These are phyloP conservation scores for Norana najaformis DNA, from an alignment of 2,888 invertebrate genomes.

Conservation along the genomic window DNA sequence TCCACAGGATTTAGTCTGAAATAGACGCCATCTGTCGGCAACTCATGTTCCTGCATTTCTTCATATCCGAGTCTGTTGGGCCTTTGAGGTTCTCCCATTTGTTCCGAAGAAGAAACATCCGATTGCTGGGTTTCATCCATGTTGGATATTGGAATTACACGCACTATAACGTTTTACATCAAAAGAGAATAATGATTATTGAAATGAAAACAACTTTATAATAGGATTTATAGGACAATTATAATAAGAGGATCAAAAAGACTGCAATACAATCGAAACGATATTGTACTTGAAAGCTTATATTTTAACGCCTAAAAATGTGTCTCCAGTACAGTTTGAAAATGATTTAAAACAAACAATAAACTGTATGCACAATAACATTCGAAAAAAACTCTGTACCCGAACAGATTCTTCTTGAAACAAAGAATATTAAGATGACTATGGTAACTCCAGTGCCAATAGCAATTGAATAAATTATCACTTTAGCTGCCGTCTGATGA, in stretches of 20 bases:
- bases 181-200: no score
- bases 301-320: not conserved
- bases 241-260: not conserved
- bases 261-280: not conserved
- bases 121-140: not conserved
- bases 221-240: no score
- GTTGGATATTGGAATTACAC: not conserved
- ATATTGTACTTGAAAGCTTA: no score
- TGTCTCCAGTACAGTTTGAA: not conserved
- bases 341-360: not conserved
- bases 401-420: not conserved
- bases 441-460: not conserved
- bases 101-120: not conserved
- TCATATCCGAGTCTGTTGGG: not conserved
- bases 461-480: not conserved
- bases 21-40: not conserved
- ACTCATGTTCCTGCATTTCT: conserved; percentile 7
- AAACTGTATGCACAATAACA: not conserved
- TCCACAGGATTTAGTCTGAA: not conserved
- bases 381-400: not conserved
- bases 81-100: not conserved
- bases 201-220: not conserved
- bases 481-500: not conserved
- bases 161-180: not conserved
- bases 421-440: not conserved